A percentile compares a stretch with the other conserved stretches of the same genome.
Conservation (phyloP, 1,140 invertebrate species). For the Vollenhovia emeryi region DNA sequence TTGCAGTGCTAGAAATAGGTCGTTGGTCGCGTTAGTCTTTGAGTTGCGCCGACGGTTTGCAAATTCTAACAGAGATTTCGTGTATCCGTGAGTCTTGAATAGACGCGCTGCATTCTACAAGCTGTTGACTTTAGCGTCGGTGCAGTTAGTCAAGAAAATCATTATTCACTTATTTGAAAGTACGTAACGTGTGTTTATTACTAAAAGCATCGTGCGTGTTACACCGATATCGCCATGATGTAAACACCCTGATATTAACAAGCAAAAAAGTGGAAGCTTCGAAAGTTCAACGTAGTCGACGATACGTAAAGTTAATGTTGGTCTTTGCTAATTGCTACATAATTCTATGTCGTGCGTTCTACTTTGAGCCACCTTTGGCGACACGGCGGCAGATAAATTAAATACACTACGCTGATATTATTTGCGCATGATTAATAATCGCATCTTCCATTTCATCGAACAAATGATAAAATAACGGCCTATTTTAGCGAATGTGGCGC, state of each 20-base stretch:
- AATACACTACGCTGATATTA: neutral
- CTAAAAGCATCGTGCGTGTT: neutral
- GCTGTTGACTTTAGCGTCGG: neutral
- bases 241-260: neutral
- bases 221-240: neutral
- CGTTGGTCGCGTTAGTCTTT: neutral
- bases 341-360: too few species aligned
- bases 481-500: neutral
- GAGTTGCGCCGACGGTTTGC: neutral
- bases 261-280: too few species aligned
- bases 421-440: neutral
- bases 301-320: too few species aligned
- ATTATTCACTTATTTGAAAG: neutral
- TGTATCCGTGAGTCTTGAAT: neutral
- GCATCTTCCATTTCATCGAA: neutral
- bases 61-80: neutral
- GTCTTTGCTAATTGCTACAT: too few species aligned
- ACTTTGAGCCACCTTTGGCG: too few species aligned
- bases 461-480: slow-evolving; percentile 12
- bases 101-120: neutral
- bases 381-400: too few species aligned
- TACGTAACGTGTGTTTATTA: neutral
- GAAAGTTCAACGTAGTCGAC: too few species aligned
- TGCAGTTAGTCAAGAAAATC: neutral
- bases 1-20: slow-evolving; percentile 11